Percentiles rank a stretch among this genome's conserved stretches.
Evolutionary conservation across 2,797 vertebrate species (phyloP).

Genomic region (Phoxinus dragarum): DNA sequence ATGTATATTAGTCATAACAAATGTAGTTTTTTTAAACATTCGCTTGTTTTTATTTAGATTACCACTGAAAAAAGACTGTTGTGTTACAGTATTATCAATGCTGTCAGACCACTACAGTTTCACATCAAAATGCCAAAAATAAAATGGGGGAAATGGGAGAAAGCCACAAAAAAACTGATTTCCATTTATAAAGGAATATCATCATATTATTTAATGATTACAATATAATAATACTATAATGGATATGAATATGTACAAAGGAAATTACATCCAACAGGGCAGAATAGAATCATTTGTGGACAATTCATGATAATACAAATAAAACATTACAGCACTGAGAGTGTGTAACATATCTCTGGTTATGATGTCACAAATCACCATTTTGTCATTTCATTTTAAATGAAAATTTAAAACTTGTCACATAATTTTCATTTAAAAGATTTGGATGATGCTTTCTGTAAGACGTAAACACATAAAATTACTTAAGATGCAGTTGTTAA

Average conservation of each 20-base stretch:
- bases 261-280: not conserved
- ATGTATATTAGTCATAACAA: too few relatives aligned
- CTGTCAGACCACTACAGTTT: not conserved
- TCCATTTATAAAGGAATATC: not conserved
- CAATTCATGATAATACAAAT: not conserved
- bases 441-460: constrained; percentile 70
- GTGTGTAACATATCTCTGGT: not conserved
- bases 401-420: too few relatives aligned
- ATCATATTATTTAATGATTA: not conserved
- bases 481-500: constrained; percentile 66
- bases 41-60: not conserved
- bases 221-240: not conserved
- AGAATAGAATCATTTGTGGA: not conserved
- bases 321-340: not conserved
- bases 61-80: not conserved
- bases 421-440: constrained; percentile 60
- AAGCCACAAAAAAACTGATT: not conserved
- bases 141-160: not conserved
- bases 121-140: not conserved
- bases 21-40: not conserved
- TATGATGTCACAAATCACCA: not conserved
- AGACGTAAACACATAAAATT: constrained; percentile 53
- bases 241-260: not conserved
- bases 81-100: not conserved
- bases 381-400: not conserved